Percentiles rank a stretch among this genome's conserved stretches.
Conservation (phyloP, 2,113 vertebrate genomes). For the Pachypanchax playfairii region DNA sequence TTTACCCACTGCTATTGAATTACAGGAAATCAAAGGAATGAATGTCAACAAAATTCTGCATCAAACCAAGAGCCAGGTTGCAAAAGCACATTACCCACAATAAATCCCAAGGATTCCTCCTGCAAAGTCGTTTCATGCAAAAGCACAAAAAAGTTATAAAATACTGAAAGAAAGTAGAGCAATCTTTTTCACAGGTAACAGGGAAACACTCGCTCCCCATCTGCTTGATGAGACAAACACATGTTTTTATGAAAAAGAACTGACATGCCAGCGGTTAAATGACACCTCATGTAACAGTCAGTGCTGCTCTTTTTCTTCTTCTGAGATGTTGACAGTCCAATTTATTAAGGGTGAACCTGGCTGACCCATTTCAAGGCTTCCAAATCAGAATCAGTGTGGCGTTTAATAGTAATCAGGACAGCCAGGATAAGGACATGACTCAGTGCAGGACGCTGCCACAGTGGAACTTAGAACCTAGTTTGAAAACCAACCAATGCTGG, state of each 20-base stretch:
- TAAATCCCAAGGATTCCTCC: slow-evolving; percentile 59
- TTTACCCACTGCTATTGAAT: slow-evolving; percentile 93
- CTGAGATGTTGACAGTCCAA: slow-evolving; percentile 63
- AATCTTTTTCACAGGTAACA: not conserved
- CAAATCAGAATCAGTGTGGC: slow-evolving; percentile 36
- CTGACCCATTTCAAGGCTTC: slow-evolving; percentile 57
- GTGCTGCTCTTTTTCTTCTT: slow-evolving; percentile 61
- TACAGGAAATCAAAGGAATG: slow-evolving; percentile 95
- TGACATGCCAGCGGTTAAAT: slow-evolving; percentile 59
- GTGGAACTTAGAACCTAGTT: slow-evolving; percentile 17
- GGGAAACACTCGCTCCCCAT: slow-evolving; percentile 2
- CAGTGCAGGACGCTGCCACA: slow-evolving; percentile 25
- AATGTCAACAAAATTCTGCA: slow-evolving; percentile 85
- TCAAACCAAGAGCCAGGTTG: slow-evolving; percentile 81
- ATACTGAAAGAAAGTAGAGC: slow-evolving; percentile 35
- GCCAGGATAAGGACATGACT: slow-evolving; percentile 60
- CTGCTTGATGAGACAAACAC: slow-evolving; percentile 21
- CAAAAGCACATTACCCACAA: slow-evolving; percentile 76
- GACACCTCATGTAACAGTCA: slow-evolving; percentile 71
- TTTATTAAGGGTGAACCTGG: slow-evolving; percentile 68
- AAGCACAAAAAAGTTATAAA: slow-evolving; percentile 47
- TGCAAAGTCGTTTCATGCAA: slow-evolving; percentile 10
- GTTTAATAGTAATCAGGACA: slow-evolving; percentile 35
- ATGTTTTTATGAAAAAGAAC: slow-evolving; percentile 3
- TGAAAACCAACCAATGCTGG: slow-evolving; percentile 23